Evolutionary conservation across 1,140 invertebrate genomes (phyloP).

Genomic region (Doryteuthis pealeii): DNA sequence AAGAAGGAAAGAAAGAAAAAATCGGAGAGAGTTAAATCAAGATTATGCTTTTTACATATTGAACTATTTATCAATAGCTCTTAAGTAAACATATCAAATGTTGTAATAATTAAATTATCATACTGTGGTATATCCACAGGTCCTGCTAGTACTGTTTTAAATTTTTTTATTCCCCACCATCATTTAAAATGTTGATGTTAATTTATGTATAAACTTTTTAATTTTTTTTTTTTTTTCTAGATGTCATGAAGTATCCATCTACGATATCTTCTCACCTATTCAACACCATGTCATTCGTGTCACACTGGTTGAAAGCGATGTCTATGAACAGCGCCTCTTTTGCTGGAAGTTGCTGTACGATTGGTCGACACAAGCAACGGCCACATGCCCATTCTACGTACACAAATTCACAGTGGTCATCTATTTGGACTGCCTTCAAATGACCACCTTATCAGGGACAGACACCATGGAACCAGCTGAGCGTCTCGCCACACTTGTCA

Average conservation of each 20-base stretch:
- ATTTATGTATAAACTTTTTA: no score
- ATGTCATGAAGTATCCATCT: constrained; percentile 7
- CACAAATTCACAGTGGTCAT: neutral
- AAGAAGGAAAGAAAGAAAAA: no score
- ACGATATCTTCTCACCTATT: constrained; percentile 6
- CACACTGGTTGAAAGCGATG: neutral
- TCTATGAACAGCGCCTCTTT: neutral
- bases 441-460: neutral
- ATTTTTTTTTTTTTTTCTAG: neutral
- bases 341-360: constrained; percentile 11
- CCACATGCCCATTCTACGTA: neutral
- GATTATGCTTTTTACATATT: no score
- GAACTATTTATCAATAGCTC: no score
- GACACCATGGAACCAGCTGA: neutral
- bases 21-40: no score
- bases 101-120: no score
- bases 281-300: neutral
- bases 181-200: no score
- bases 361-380: neutral
- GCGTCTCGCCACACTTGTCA: neutral
- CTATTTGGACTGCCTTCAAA: constrained; percentile 4
- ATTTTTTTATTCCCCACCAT: no score
- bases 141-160: no score
- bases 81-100: no score
- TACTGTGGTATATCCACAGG: no score